Evolutionary conservation across 2,797 vertebrate species (phyloP).

Genomic region (Rhincodon typus): DNA sequence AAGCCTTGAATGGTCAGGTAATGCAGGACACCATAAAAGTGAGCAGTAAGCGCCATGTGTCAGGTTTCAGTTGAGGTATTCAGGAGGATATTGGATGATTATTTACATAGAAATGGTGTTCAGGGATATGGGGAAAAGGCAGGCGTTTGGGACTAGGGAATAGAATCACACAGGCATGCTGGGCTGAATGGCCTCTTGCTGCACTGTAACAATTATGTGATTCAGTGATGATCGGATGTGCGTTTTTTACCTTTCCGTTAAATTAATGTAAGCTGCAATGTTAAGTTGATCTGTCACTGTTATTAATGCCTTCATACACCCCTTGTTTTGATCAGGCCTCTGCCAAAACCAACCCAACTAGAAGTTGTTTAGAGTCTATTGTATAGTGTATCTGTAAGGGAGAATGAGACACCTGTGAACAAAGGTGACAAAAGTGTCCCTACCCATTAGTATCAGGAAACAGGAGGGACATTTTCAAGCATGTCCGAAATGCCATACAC

Average conservation of each 20-base stretch:
- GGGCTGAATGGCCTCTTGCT: too few relatives aligned
- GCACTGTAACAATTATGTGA: too few relatives aligned
- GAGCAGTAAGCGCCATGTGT: too few relatives aligned
- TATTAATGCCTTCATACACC: not conserved
- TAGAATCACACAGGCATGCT: too few relatives aligned
- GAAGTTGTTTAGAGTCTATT: not conserved
- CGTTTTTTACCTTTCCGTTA: not conserved
- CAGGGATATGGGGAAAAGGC: too few relatives aligned
- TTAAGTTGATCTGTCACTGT: not conserved
- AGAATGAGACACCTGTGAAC: not conserved
- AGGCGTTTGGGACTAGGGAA: too few relatives aligned
- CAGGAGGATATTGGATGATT: too few relatives aligned
- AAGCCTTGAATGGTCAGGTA: not conserved
- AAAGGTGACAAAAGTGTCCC: not conserved
- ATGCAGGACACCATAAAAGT: not conserved
- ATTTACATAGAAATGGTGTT: too few relatives aligned
- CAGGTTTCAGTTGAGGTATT: too few relatives aligned
- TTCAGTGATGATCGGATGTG: not conserved
- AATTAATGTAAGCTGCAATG: not conserved
- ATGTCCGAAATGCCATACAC: not conserved
- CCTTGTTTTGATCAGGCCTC: not conserved
- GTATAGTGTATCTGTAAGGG: not conserved
- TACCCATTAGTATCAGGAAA: not conserved
- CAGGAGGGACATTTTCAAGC: not conserved
- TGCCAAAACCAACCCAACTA: not conserved